These are phyloP conservation scores for Drosophila tanythrix DNA, from an alignment of 2,888 invertebrate species.

Conservation along the genomic window DNA sequence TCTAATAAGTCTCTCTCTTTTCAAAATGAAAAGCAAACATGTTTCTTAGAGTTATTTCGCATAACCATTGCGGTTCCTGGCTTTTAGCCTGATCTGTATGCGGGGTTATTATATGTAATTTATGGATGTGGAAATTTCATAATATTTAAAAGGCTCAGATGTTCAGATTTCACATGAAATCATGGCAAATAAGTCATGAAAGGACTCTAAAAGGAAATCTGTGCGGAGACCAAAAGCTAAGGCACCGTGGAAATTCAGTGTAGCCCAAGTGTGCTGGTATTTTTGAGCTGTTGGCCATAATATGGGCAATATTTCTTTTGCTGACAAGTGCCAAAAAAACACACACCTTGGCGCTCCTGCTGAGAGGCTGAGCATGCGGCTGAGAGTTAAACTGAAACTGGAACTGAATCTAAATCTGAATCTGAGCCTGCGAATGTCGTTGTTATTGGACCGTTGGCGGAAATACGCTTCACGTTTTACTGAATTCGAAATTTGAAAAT, in stretches of 20 bases:
- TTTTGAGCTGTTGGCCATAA: constrained; percentile 53
- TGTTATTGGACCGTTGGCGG: constrained; percentile 54
- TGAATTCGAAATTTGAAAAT: constrained; percentile 83
- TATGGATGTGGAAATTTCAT: constrained; percentile 49
- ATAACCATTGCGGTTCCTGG: background rate
- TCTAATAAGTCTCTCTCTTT: background rate
- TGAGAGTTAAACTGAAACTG: constrained; percentile 10
- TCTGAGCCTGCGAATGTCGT: constrained; percentile 26
- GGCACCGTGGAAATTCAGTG: constrained; percentile 22
- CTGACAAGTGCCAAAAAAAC: constrained; percentile 60
- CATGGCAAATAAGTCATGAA: constrained; percentile 52
- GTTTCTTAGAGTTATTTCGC: background rate
- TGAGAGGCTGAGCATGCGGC: constrained; percentile 21
- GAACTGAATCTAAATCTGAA: constrained; percentile 3
- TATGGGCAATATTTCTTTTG: constrained; percentile 73
- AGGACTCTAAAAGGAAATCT: constrained; percentile 58
- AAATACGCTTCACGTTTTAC: constrained; percentile 78
- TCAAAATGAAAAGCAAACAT: background rate
- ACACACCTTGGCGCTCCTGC: constrained; percentile 33
- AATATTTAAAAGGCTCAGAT: constrained; percentile 35
- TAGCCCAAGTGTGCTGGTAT: constrained; percentile 47
- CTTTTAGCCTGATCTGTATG: background rate
- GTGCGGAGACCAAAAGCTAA: constrained; percentile 8
- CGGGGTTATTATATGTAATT: constrained; percentile 53
- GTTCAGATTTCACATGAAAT: constrained; percentile 46